phyloP scores from a whole-genome alignment of 2,113 vertebrate genomes.

The Poicephalus meyeri region DNA sequence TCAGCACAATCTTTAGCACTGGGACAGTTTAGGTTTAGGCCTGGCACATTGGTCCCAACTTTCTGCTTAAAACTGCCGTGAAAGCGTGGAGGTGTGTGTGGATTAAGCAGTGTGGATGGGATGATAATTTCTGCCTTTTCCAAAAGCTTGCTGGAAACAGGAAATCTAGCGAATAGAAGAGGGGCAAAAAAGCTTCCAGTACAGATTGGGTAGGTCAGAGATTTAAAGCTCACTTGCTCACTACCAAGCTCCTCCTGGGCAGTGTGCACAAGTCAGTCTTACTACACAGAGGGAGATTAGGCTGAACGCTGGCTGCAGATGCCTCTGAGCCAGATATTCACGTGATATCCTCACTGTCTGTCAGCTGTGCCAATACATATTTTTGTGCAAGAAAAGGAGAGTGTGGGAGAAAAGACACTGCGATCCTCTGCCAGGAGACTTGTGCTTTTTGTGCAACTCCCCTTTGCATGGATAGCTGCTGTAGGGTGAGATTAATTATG shows the following conservation, averaged over 20 bases:
- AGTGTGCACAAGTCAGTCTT: neutral
- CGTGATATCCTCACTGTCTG: fast-evolving
- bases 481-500: neutral
- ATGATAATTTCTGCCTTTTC: neutral
- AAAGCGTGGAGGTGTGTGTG: neutral
- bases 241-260: neutral
- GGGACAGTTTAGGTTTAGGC: neutral
- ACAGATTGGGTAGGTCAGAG: neutral
- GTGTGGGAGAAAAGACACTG: neutral
- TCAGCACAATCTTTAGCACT: neutral
- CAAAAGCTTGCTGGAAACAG: neutral
- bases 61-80: neutral
- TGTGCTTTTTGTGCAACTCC: neutral
- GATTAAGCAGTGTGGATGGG: neutral
- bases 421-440: neutral
- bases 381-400: neutral
- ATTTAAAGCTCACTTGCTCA: neutral
- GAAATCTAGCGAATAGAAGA: neutral
- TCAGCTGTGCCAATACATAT: neutral
- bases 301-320: neutral
- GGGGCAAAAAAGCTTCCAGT: neutral
- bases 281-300: neutral
- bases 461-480: neutral
- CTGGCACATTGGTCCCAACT: neutral
- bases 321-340: neutral